Evolutionary conservation across 2,888 invertebrate species (phyloP), one percentile per base, ranked within the genome.

Genomic region (Euplexia lucipara): DNA sequence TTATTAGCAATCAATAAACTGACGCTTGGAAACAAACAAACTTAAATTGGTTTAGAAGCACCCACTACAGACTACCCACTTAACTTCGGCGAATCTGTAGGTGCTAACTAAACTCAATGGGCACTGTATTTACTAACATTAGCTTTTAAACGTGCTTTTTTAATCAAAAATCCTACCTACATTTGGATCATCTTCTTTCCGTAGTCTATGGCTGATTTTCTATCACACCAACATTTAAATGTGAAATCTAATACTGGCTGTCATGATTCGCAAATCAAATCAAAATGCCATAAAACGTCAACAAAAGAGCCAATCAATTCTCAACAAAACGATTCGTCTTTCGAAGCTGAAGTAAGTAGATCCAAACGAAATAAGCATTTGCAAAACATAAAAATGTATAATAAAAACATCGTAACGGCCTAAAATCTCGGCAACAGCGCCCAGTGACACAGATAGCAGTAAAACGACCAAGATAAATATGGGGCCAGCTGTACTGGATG

Each of bases 391-490:
- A 75, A 79, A 82, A 78, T 62, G 49, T 71, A 71, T 66, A 77
- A 64, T 68, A 78, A 83, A 83, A 81, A 77, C 65, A 80, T 76
- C 68, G 73, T 65, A 68, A 74, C 60, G 51, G 71, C 75, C 78
- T 83, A 56, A 70, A 76, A 75, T 66, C 75, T 70, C 64, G 32
- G 64, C 59, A 77, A 48, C 62, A 63, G 63, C 74, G 71, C 74
- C 70, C 63, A 79, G 81, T 78, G 84, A 82, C 85, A 83, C 80
- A 85, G 84, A 86, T 86, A 81, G 65, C 53, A 80, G 82, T 75
- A 81, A 83, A 85, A 80, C 75, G 83, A 78, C 67, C 64, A 81
- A 84, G 82, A 88, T 85, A 88, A 88, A 86, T 83, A 84, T 79
- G 26, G 22, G 65, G 14, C 1, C 2, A 16, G n/a, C 22, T 22